Evolutionary conservation across 2,888 invertebrate genomes (phyloP).

Genomic region (Merodon equestris): DNA sequence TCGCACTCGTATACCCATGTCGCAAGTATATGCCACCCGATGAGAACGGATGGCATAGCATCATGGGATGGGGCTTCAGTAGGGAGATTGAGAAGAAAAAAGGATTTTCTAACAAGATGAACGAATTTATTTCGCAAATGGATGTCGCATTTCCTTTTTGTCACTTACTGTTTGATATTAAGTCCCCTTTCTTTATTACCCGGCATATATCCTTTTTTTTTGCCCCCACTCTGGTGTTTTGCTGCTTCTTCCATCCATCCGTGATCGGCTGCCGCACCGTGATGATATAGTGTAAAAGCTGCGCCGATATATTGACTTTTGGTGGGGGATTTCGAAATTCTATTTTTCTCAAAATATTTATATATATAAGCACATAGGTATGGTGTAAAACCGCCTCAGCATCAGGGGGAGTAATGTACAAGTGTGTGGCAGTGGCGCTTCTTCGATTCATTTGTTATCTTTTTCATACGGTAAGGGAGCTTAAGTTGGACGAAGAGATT

Average conservation of each 20-base stretch:
- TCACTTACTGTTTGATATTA: slow-evolving; percentile 67
- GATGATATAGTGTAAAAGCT: slow-evolving; percentile 1
- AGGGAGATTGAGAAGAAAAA: slow-evolving; percentile 24
- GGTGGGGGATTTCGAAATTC: slow-evolving; percentile 56
- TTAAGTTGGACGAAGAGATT: slow-evolving; percentile 12
- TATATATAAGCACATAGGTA: slow-evolving; percentile 18
- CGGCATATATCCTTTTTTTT: slow-evolving; percentile 4
- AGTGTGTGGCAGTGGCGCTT: slow-evolving; percentile 28
- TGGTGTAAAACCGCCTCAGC: slow-evolving; percentile 29
- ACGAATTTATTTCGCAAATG: slow-evolving; percentile 66
- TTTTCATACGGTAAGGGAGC: slow-evolving; percentile 18
- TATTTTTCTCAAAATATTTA: slow-evolving; percentile 32
- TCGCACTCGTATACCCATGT: too few relatives aligned
- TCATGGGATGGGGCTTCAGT: neutral
- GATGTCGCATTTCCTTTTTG: slow-evolving; percentile 68
- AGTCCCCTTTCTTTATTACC: slow-evolving; percentile 61
- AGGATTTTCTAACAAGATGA: slow-evolving; percentile 66
- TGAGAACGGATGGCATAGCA: slow-evolving; percentile 30
- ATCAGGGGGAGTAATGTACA: neutral
- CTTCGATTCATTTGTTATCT: slow-evolving; percentile 33
- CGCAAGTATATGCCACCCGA: slow-evolving; percentile 23
- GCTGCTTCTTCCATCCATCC: slow-evolving; percentile 19
- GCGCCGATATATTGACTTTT: slow-evolving; percentile 55
- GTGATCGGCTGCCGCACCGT: slow-evolving; percentile 22
- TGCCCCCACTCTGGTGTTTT: too few relatives aligned